Evolutionary conservation across 2,888 invertebrate species (phyloP).

Genomic region (Noctua comes): DNA sequence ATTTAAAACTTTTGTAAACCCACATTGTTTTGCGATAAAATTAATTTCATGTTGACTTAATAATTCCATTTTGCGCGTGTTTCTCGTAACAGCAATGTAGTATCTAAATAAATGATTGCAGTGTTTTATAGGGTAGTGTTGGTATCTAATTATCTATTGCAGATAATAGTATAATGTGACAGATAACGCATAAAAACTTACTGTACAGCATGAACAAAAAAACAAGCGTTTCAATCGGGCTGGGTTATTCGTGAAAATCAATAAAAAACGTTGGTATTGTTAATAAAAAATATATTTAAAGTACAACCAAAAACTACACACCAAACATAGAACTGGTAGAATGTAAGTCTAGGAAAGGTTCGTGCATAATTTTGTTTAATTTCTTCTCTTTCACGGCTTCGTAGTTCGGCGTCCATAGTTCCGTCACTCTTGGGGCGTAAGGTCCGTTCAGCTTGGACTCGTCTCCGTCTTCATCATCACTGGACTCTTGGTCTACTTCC

Average conservation of each 20-base stretch:
- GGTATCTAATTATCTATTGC: neutral
- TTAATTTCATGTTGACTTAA: conserved; percentile 75
- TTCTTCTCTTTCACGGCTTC: conserved; percentile 87
- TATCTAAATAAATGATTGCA: conserved; percentile 34
- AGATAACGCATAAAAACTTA: conserved; percentile 24
- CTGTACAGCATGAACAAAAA: conserved; percentile 22
- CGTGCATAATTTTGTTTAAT: conserved; percentile 80
- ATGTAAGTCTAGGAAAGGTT: conserved; percentile 79
- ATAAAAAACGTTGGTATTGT: neutral
- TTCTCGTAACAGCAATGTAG: conserved; percentile 26
- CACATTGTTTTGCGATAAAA: conserved; percentile 72
- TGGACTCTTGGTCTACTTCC: conserved; percentile 76
- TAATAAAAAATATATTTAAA: conserved; percentile 42
- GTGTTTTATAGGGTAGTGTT: conserved; percentile 38
- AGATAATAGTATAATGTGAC: conserved; percentile 31
- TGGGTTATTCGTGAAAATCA: neutral
- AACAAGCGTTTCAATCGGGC: neutral
- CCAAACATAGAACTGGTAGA: conserved; percentile 78
- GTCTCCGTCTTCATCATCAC: conserved; percentile 80
- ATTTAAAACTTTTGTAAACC: conserved; percentile 66
- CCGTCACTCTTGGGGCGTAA: conserved; percentile 73
- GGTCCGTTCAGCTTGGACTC: conserved; percentile 68
- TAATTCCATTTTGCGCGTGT: conserved; percentile 72
- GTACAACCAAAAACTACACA: conserved; percentile 60
- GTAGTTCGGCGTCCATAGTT: conserved; percentile 85